Base-by-base conservation (phyloP, 2,113 vertebrate species). In the Strigops habroptila region DNA sequence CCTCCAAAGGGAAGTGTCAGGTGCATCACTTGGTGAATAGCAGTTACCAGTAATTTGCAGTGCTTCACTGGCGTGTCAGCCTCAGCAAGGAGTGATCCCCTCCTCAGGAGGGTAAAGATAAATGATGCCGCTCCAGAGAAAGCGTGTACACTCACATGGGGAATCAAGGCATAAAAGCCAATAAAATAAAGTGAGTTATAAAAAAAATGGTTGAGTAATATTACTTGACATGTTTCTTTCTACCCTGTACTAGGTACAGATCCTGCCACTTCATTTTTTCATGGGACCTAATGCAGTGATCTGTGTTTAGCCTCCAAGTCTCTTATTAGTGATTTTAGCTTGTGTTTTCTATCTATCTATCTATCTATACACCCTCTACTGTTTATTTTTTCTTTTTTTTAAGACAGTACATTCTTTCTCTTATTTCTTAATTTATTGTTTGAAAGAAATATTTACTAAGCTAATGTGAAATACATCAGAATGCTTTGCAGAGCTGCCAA, bases 361-460 rank as follows among this genome's bases (percentile, higher is more conserved):
- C 28, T 52, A 6, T 16, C 51, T 53, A 17, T 55, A 28, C 31
- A 16, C n/a, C 17, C 49, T 87, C 33, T 44, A 75, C 48, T 77
- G 39, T 31, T 69, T 31, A n/a, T 49, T 52, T 51, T 87, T 82
- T 86, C 35, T 27, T 77, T 44, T 88, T 91, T 91, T 46, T 37
- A 55, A 91, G 82, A 91, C 68, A 92, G 70, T 83, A 27, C 37
- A 49, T 71, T 93, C 88, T 86, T 75, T 74, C 35, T 63, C 33
- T 44, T 60, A 49, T 84, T 89, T 93, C 79, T 87, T 91, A 95
- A 84, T 95, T 91, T 91, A 96, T 95, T 84, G 15, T 65, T 76
- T 94, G 67, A 97, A 86, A 92, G 78, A 92, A 91, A 86, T 89
- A 94, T 95, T 97, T 97, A 84, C 95, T 90, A 86, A 90, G 75